phyloP scores from a whole-genome alignment of 2,113 vertebrate species.

The Lates calcarifer region DNA sequence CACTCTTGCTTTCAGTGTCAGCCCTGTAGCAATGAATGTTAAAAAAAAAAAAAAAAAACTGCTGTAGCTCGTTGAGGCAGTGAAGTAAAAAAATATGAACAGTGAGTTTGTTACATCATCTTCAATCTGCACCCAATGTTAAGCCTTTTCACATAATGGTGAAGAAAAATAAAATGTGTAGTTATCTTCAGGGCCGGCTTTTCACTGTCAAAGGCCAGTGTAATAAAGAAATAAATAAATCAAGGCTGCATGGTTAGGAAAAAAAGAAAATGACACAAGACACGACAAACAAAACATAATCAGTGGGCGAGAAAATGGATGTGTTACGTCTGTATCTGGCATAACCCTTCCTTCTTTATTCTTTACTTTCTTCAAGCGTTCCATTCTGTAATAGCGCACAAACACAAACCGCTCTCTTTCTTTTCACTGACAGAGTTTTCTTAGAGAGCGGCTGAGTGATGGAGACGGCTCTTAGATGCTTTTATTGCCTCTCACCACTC shows the following conservation, averaged over 20 bases:
- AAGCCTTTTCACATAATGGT: background rate
- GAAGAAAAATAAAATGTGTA: conserved; percentile 1
- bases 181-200: background rate
- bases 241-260: background rate
- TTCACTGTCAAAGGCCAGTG: background rate
- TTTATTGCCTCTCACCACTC: conserved; percentile 27
- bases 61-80: background rate
- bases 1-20: conserved; percentile 13
- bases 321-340: conserved; percentile 20
- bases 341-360: background rate
- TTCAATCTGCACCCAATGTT: background rate
- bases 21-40: background rate
- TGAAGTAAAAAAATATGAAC: conserved; percentile 18
- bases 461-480: conserved; percentile 32
- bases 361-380: conserved; percentile 7
- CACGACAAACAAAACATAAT: conserved; percentile 21
- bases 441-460: conserved; percentile 45
- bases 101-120: conserved; percentile 8
- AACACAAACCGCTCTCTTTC: conserved; percentile 13
- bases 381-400: conserved; percentile 17
- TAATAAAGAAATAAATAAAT: background rate
- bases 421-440: conserved; percentile 12
- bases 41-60: conserved; percentile 5
- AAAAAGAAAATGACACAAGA: conserved; percentile 13
- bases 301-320: background rate